Conservation (phyloP, 2,797 vertebrate genomes). For the Phalanger gymnotis region DNA sequence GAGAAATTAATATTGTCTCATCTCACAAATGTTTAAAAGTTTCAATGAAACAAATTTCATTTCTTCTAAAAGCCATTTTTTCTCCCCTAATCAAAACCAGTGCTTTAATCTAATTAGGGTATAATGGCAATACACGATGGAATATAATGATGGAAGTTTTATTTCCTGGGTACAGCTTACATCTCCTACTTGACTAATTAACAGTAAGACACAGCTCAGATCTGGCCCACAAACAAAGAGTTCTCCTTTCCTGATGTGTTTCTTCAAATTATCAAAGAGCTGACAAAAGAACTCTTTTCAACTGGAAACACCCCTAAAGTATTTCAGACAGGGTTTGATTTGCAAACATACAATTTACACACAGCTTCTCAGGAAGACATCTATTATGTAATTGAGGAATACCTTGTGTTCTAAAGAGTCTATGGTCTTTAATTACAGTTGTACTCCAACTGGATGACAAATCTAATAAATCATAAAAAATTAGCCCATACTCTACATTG, state of each 20-base stretch:
- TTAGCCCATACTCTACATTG: not conserved
- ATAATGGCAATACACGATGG: not conserved
- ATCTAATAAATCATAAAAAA: not conserved
- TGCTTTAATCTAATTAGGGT: not conserved
- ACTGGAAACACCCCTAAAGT: not conserved
- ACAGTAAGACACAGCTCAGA: not conserved
- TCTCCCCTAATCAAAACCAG: not conserved
- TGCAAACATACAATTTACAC: not conserved
- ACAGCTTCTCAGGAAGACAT: not conserved
- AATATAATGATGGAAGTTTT: not conserved
- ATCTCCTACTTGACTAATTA: not conserved
- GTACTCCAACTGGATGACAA: not conserved
- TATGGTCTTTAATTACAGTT: not conserved
- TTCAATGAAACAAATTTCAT: not conserved
- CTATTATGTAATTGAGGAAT: not conserved
- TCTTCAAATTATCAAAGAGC: not conserved
- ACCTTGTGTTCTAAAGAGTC: not conserved
- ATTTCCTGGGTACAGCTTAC: not conserved
- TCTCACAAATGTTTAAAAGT: not conserved
- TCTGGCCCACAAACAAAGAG: accelerated
- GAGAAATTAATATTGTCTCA: not conserved
- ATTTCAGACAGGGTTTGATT: not conserved
- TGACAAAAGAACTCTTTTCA: not conserved
- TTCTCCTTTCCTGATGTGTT: not conserved
- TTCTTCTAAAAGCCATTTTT: not conserved